phyloP scores from a whole-genome alignment of 2,797 vertebrate genomes.

The Periophthalmus magnuspinnatus region DNA sequence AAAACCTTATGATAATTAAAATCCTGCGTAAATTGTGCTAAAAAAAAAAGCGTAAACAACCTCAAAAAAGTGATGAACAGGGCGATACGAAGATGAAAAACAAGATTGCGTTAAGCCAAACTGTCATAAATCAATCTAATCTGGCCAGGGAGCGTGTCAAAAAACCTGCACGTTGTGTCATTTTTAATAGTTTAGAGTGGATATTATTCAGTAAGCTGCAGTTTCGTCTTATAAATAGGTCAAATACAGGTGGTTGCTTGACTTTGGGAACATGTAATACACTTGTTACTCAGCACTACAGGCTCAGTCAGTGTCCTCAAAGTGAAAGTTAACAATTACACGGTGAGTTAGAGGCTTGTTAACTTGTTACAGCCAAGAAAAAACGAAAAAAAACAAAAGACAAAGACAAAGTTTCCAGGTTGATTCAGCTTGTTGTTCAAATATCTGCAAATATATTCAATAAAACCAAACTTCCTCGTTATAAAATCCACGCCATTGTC shows the following conservation, averaged over 20 bases:
- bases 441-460: background rate
- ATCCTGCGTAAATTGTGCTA: background rate
- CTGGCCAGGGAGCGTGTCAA: background rate
- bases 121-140: background rate
- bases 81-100: background rate
- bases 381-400: too few species aligned
- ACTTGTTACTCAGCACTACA: too few species aligned
- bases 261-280: background rate
- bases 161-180: background rate
- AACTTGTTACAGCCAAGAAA: background rate
- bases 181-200: background rate
- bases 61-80: background rate
- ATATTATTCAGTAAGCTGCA: background rate
- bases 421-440: background rate
- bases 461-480: background rate
- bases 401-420: background rate
- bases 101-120: background rate
- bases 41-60: background rate
- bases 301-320: background rate
- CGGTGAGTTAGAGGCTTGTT: constrained; percentile 5
- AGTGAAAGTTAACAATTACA: constrained; percentile 10
- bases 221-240: background rate
- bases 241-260: background rate
- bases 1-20: too few species aligned
- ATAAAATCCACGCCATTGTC: background rate